Base-by-base conservation (phyloP, 2,113 vertebrate genomes). In the Neolamprologus modestus region DNA sequence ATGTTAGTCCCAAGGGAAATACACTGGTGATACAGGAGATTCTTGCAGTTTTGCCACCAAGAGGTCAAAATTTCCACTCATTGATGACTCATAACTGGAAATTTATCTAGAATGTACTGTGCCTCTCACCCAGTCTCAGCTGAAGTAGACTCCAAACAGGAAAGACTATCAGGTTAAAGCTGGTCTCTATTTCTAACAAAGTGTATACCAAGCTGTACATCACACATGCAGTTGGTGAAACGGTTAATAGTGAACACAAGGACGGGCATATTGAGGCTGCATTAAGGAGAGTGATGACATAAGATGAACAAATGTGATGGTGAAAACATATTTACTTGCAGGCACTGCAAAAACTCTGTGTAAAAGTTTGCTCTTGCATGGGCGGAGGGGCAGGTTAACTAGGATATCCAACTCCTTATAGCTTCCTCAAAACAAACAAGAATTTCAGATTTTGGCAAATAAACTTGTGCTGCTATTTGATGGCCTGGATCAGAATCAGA, bases 311-410 rank as follows among this genome's bases (percentile, higher is more conserved):
- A 4, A 89, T 87, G 61, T 71, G 85, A 83, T 54, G 71, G 79
- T 35, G 53, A 89, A 33, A 79, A 91, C 52, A 81, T 91, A 59
- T 87, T 89, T 35, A 57, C 66, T 87, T 53, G 19, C 88, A 54
- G 90, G 88, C 26, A 85, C 52, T 31, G 87, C 82, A 9, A 87
- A 89, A 83, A 85, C 85, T 0, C 84, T 9, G 85, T 87, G 6
- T 83, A 85, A 4, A 87, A 89, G 52, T 89, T 87, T 16, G 85
- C 71, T n/a, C 40, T 87, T 5, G 59, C 87, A 5, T 91, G 87
- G 85, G 83, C 28, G 3, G 85, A 83, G 7, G 59, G 83, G 50
- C 16, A 3, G 37, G 76, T 52, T 9, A 84, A 87, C 53, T 68
- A 83, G 71, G 85, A 85, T 11, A 55, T 85, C 28, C 80, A 89